Percentiles rank a stretch among this genome's conserved stretches.
These are phyloP conservation scores for Zoanthus solanderi DNA, from an alignment of 92 coral and sea anemone genomes.

Conservation along the genomic window DNA sequence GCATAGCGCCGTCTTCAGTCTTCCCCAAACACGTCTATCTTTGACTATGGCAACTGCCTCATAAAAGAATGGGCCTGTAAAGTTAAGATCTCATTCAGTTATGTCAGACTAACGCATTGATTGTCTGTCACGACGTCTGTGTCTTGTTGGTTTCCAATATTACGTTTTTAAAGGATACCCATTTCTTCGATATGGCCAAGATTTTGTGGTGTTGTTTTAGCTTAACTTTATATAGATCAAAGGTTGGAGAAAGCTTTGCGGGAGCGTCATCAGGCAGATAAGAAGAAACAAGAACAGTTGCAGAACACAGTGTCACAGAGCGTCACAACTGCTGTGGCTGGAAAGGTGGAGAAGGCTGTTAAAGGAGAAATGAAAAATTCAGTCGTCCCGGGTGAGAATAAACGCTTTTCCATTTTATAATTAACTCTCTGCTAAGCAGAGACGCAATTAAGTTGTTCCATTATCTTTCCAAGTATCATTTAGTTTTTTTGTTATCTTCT, in stretches of 20 bases:
- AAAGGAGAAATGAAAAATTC: conserved; percentile 88
- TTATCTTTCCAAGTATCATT: too few species aligned
- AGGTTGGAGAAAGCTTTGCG: conserved; percentile 89
- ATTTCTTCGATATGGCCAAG: background rate
- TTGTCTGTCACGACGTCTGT: too few species aligned
- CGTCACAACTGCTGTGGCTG: conserved; percentile 86
- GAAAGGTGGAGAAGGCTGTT: conserved; percentile 87
- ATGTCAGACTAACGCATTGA: too few species aligned
- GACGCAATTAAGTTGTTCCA: too few species aligned
- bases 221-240: conserved; percentile 66
- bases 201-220: background rate
- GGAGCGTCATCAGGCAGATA: conserved; percentile 83
- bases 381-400: conserved; percentile 72
- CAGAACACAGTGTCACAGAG: conserved; percentile 86
- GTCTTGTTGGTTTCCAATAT: too few species aligned
- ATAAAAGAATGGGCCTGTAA: too few species aligned
- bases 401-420: background rate
- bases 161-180: background rate
- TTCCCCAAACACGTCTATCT: too few species aligned
- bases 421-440: too few species aligned
- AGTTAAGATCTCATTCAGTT: too few species aligned
- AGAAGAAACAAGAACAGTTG: conserved; percentile 90
- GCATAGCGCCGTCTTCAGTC: too few species aligned
- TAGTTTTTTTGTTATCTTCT: too few species aligned
- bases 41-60: too few species aligned